Conservation (phyloP, 1,140 invertebrate genomes). For the Pseudomyrmex cubaensis region DNA sequence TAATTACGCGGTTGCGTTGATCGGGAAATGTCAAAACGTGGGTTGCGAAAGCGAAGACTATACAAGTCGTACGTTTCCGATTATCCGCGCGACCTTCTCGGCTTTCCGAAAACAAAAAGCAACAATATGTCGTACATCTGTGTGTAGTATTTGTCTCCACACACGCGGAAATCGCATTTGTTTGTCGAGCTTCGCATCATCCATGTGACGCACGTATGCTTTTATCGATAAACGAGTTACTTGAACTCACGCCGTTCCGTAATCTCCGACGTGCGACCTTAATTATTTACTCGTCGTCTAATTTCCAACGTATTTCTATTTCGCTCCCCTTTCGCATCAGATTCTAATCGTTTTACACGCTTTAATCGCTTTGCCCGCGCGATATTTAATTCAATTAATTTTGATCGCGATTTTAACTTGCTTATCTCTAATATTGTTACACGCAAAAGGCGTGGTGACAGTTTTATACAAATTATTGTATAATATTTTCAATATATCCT, state of each 20-base stretch:
- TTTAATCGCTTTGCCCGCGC: not conserved
- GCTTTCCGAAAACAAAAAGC: slow-evolving; percentile 31
- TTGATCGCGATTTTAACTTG: not conserved
- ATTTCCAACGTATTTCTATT: slow-evolving; percentile 34
- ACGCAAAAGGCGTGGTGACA: not conserved
- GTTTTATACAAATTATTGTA: no score
- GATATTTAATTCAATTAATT: slow-evolving; percentile 24
- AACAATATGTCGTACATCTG: no score
- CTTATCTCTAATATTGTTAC: not conserved
- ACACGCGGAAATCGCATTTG: not conserved
- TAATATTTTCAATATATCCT: not conserved
- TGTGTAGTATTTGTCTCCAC: not conserved
- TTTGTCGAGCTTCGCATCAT: slow-evolving; percentile 42
- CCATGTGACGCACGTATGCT: slow-evolving; percentile 27
- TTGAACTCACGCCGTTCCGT: not conserved
- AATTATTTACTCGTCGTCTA: slow-evolving; percentile 55
- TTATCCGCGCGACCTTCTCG: slow-evolving; percentile 13
- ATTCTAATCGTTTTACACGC: not conserved
- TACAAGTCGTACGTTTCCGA: not conserved
- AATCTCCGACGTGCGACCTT: slow-evolving; percentile 46
- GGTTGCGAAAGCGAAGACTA: slow-evolving; percentile 7
- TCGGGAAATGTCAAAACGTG: not conserved
- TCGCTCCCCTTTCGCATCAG: not conserved
- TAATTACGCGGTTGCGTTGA: not conserved
- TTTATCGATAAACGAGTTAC: slow-evolving; percentile 61